Base-by-base conservation (phyloP, 1,140 invertebrate species). In the Ladona fulva region DNA sequence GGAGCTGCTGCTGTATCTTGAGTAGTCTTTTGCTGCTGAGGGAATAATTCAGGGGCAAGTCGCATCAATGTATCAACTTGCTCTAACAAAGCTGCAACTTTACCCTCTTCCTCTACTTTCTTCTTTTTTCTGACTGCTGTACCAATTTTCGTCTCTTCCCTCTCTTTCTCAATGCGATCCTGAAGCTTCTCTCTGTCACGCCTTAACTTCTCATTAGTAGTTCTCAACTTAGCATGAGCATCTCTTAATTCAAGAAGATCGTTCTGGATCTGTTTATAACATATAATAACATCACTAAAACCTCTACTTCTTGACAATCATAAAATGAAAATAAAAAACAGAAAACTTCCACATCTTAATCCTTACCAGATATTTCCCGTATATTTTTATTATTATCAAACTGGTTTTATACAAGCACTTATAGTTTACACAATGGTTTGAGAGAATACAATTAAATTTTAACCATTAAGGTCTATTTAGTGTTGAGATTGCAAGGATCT, bases 191-290 rank as follows among this genome's bases (percentile, higher is more conserved):
- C 94, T 79, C 94, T 94, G 83, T 97, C 95, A 59, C 94, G 87
- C 74, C 94, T 87, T 78, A 97, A 87, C 82, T 96, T 95, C 80
- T 97, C 95, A 83, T 96, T 96, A 66, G 95, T 94, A n/a, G 94
- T 95, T 66, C 95, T 87, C 75, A 97, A 84, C 84, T 97, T 96
- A 8, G 95, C 95, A 83, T 97, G 95, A 24, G 95, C 95, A 84
- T 97, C 95, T 22, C 95, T 87, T 29, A 97, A 85, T 84, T 97
- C 95, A 25, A 96, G 84, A 42, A 97, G 84, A 86, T 97, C 95
- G 82, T 92, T 94, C 85, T 96, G 95, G 22, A 97, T 83, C 87
- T 96, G 88, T 25, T 59, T 78, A 80, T 77, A 42, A 25, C 79
- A 77, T 37, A 78, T 80, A 79, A 73, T 78, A 73, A 44, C 16